Evolutionary conservation across 2,797 vertebrate genomes (phyloP).

Genomic region (Amphiprion clarkii): DNA sequence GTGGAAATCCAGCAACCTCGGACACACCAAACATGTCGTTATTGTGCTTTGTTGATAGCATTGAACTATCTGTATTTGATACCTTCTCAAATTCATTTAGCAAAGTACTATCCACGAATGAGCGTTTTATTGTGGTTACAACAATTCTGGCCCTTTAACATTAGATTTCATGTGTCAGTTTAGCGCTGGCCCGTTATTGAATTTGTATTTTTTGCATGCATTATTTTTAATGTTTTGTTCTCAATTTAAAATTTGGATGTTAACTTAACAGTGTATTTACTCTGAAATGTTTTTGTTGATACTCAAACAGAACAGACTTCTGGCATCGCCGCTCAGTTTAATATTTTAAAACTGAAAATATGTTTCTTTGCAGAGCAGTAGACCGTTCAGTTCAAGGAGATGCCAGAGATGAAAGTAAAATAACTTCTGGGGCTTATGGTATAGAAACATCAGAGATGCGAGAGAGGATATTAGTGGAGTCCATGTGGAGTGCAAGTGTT

Average conservation of each 20-base stretch:
- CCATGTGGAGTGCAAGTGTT: background rate
- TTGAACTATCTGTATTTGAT: background rate
- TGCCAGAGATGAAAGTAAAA: slow-evolving; percentile 39
- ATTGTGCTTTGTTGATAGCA: background rate
- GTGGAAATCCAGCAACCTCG: background rate
- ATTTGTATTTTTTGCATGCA: background rate
- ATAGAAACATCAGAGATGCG: slow-evolving; percentile 23
- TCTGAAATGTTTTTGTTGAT: background rate
- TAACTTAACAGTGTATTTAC: background rate
- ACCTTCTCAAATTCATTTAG: background rate
- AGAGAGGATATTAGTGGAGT: slow-evolving; percentile 18
- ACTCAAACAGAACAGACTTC: background rate
- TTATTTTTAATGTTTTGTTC: background rate
- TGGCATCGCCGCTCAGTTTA: background rate
- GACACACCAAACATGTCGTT: too few relatives aligned
- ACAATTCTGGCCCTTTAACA: background rate
- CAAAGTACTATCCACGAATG: background rate
- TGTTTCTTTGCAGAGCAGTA: slow-evolving; percentile 12
- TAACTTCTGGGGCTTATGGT: slow-evolving; percentile 31
- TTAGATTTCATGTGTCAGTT: background rate
- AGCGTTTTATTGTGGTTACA: background rate
- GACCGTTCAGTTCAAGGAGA: slow-evolving; percentile 40
- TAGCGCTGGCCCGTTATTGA: background rate
- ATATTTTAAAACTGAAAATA: slow-evolving; percentile 26
- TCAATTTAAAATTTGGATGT: background rate